A percentile compares a stretch with the other conserved stretches of the same genome.
Conservation (phyloP, 2,888 invertebrate genomes). For the Polyploca ridens region DNA sequence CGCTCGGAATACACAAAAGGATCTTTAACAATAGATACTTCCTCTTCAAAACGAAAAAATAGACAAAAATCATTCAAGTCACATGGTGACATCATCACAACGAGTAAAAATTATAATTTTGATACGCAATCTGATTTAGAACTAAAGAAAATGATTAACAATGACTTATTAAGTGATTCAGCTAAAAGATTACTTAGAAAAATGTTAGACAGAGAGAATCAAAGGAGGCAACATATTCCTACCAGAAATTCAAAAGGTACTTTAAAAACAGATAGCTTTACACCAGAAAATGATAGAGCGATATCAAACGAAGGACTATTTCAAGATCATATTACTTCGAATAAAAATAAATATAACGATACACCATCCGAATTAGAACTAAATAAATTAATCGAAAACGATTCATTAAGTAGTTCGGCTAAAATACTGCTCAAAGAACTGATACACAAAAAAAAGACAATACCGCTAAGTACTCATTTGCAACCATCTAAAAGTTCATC, state of each 20-base stretch:
- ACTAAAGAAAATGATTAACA: background rate
- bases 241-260: no score
- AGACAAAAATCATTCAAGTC: no score
- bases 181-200: background rate
- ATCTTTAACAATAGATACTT: no score
- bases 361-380: no score
- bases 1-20: background rate
- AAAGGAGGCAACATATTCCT: background rate
- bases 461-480: background rate
- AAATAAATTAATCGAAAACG: no score
- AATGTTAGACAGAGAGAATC: background rate
- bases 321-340: no score
- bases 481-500: background rate
- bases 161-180: background rate
- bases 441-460: background rate
- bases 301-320: background rate
- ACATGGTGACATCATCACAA: no score
- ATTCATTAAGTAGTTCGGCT: no score
- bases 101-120: background rate
- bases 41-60: background rate
- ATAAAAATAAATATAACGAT: no score
- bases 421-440: background rate
- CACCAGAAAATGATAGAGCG: background rate
- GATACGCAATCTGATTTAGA: background rate
- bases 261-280: no score